Base-by-base conservation (phyloP, 1,140 invertebrate species). In the Drosophila guanche region DNA sequence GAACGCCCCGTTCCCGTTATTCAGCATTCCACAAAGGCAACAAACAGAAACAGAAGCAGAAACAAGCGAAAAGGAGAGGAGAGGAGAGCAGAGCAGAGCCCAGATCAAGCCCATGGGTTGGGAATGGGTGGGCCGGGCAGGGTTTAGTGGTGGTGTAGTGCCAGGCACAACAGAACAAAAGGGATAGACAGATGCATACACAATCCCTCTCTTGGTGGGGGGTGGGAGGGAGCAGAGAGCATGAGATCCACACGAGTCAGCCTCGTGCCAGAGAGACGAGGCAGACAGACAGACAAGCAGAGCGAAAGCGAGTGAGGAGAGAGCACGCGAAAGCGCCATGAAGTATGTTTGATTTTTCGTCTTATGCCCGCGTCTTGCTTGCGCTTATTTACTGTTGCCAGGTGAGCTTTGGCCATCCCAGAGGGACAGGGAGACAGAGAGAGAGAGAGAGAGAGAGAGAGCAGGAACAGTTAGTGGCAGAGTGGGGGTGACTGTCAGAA, bases 241-340 rank as follows among this genome's bases (percentile, higher is more conserved):
- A 80, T 56, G 61, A 83, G 78, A 80, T 80, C 78, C 78, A 63
- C 56, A 70, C 67, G 63, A 69, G 65, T 43, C 65, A 23, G 27
- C 67, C 55, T 68, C 65, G 62, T 68, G 65, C 23, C 65, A 47
- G n/a, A 7, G 16, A 4, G 22, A 22, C 33, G 29, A 47, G 20
- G 5, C n/a, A n/a, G 2, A 55, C 23, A 27, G 3, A 56, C 46
- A 56, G 6, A 5, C 10, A 3, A 2, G 7, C 6, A 50, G 46
- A n/a, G 16, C 16, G 27, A 41, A n/a, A 2, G 16, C 14, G 7
- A 63, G 27, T n/a, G 16, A 25, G 16, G 16, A 20, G 27, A 16
- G 40, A 33, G 16, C 47, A 52, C 14, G 76, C 25, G 42, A 83
- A 66, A 61, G 79, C 79, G 79, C 79, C 79, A 61, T 51, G 70